phyloP scores from a whole-genome alignment of 2,888 invertebrate species.

The Apoda limacodes region DNA sequence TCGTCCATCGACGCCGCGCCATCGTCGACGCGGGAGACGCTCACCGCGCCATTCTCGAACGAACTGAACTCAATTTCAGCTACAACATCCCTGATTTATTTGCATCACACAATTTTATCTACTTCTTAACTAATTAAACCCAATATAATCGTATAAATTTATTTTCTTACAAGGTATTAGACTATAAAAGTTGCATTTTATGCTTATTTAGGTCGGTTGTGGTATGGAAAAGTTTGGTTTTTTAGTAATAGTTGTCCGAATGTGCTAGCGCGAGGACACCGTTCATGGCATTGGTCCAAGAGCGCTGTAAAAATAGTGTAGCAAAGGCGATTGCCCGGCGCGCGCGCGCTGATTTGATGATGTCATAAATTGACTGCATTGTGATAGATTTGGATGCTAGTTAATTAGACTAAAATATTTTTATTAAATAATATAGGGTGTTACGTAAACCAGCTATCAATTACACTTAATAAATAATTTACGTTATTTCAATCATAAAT shows the following conservation, averaged over 20 bases:
- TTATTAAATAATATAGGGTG: no score
- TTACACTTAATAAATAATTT: no score
- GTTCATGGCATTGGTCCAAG: slow-evolving; percentile 54
- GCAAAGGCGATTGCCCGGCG: slow-evolving; percentile 57
- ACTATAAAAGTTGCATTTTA: no score
- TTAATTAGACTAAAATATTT: slow-evolving; percentile 1
- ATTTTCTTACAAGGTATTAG: no score
- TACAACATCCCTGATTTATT: slow-evolving; percentile 1
- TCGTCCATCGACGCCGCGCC: slow-evolving; percentile 57
- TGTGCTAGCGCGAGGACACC: slow-evolving; percentile 72
- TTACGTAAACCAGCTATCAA: no score
- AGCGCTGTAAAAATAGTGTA: slow-evolving; percentile 59
- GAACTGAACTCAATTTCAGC: slow-evolving; percentile 38
- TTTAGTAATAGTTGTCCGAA: no score
- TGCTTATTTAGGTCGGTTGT: no score
- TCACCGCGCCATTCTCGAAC: slow-evolving; percentile 61
- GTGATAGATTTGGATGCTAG: no score
- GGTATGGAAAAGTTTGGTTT: no score
- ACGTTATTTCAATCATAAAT: no score
- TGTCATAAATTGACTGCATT: slow-evolving; percentile 40
- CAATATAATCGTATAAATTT: no score
- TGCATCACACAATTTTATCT: neutral
- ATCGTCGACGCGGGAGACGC: slow-evolving; percentile 49
- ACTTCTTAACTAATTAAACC: neutral
- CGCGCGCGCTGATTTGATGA: slow-evolving; percentile 39